Evolutionary conservation across 2,888 invertebrate species (phyloP).

Genomic region (Tubulanus polymorphus): DNA sequence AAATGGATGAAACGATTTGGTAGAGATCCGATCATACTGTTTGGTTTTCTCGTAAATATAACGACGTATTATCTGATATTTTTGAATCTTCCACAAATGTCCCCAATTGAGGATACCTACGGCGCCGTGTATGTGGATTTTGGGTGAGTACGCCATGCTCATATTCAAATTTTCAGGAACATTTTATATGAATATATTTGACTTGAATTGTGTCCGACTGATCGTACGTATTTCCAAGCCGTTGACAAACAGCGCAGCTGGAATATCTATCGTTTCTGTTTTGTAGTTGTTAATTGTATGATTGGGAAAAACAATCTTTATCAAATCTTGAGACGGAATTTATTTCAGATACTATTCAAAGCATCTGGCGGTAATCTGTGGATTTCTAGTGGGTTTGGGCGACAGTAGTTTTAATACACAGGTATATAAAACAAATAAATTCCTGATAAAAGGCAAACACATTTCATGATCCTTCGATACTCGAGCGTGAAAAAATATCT

Average conservation of each 20-base stretch:
- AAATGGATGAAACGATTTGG: constrained; percentile 78
- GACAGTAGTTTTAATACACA: constrained; percentile 96
- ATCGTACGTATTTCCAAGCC: too few relatives aligned
- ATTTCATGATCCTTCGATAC: too few relatives aligned
- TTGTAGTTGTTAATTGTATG: too few relatives aligned
- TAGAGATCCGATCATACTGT: constrained; percentile 83
- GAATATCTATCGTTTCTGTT: constrained; percentile 31
- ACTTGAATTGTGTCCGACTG: not conserved
- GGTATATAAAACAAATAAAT: too few relatives aligned
- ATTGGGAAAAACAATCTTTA: too few relatives aligned
- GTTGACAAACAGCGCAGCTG: too few relatives aligned
- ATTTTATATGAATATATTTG: not conserved
- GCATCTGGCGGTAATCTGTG: constrained; percentile 89
- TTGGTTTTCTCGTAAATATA: constrained; percentile 82
- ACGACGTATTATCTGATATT: constrained; percentile 80
- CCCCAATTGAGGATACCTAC: constrained; percentile 69
- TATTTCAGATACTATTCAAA: too few relatives aligned
- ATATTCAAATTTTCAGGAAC: not conserved
- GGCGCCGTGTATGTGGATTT: constrained; percentile 59
- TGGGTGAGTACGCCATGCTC: constrained; percentile 53
- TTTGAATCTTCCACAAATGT: constrained; percentile 77
- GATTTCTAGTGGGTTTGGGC: constrained; percentile 88
- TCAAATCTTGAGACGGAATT: too few relatives aligned
- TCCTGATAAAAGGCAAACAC: too few relatives aligned
- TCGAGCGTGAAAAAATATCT: too few relatives aligned